These are phyloP conservation scores for Sarcophaga subvicina DNA, from an alignment of 2,888 invertebrate genomes.

Conservation along the genomic window DNA sequence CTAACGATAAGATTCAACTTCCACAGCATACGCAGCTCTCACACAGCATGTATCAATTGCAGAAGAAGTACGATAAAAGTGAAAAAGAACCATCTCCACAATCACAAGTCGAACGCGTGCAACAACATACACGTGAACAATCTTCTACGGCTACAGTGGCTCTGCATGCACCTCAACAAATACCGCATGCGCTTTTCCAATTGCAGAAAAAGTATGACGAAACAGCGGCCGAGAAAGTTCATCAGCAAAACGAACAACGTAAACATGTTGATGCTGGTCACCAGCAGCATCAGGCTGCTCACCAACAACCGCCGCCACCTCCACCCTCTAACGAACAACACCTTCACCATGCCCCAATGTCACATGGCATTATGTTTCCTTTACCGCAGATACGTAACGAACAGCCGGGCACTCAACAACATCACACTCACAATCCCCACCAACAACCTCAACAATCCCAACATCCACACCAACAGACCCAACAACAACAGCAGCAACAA, in stretches of 20 bases:
- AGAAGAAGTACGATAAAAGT: conserved; percentile 79
- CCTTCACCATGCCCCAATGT: conserved; percentile 80
- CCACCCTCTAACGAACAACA: conserved; percentile 79
- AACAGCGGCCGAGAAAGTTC: conserved; percentile 76
- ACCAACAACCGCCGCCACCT: conserved; percentile 78
- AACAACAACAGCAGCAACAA: conserved; percentile 76
- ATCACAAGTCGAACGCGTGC: conserved; percentile 77
- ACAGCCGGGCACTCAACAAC: conserved; percentile 74
- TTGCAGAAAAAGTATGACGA: conserved; percentile 76
- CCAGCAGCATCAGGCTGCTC: conserved; percentile 76
- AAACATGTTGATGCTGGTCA: conserved; percentile 78
- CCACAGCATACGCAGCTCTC: conserved; percentile 74
- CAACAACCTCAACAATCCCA: conserved; percentile 77
- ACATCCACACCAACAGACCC: conserved; percentile 75
- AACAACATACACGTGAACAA: conserved; percentile 71
- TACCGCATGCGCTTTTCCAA: conserved; percentile 78
- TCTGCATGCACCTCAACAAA: conserved; percentile 77
- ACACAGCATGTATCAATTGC: conserved; percentile 80
- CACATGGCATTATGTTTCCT: conserved; percentile 80
- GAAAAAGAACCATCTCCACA: conserved; percentile 79
- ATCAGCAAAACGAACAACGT: conserved; percentile 79
- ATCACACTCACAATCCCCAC: conserved; percentile 79
- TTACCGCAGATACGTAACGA: conserved; percentile 78
- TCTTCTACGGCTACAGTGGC: conserved; percentile 59
- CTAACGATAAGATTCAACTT: conserved; percentile 72